These are phyloP conservation scores for Neomonachus schauinslandi DNA, from an alignment of 2,113 vertebrate genomes.

Conservation along the genomic window DNA sequence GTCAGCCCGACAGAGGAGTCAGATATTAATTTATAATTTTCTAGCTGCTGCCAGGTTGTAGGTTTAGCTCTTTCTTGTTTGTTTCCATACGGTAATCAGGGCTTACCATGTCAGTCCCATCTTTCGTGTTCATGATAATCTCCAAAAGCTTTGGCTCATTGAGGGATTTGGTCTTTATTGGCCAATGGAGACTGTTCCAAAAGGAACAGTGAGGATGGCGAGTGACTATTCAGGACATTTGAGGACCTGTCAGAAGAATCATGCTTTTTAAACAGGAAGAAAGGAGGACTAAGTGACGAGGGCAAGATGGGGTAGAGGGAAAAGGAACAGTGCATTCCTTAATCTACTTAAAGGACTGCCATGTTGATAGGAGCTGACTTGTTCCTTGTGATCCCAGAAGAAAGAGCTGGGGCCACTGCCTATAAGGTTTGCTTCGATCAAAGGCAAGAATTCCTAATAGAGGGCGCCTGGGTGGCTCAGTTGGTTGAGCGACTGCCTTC, in stretches of 20 bases:
- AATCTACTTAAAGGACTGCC: background rate
- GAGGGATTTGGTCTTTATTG: background rate
- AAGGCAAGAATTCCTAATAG: constrained; percentile 5
- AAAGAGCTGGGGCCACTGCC: background rate
- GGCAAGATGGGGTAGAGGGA: no score
- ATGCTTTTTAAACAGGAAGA: background rate
- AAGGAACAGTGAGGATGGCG: background rate
- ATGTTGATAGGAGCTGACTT: background rate
- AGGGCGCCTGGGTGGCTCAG: background rate
- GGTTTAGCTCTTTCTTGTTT: background rate
- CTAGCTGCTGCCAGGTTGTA: background rate
- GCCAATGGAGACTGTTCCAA: background rate
- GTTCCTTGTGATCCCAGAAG: background rate
- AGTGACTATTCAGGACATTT: background rate
- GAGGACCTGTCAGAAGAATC: background rate
- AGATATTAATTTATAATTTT: constrained; percentile 7
- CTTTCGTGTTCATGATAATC: background rate
- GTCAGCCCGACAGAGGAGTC: background rate
- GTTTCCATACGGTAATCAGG: background rate
- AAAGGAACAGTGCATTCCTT: background rate
- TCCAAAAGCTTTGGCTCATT: background rate
- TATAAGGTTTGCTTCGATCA: background rate
- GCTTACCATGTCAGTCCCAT: background rate
- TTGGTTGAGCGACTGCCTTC: no score
- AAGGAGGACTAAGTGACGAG: background rate